phyloP scores from a whole-genome alignment of 2,888 invertebrate species.

The Eristalinus aeneus region DNA sequence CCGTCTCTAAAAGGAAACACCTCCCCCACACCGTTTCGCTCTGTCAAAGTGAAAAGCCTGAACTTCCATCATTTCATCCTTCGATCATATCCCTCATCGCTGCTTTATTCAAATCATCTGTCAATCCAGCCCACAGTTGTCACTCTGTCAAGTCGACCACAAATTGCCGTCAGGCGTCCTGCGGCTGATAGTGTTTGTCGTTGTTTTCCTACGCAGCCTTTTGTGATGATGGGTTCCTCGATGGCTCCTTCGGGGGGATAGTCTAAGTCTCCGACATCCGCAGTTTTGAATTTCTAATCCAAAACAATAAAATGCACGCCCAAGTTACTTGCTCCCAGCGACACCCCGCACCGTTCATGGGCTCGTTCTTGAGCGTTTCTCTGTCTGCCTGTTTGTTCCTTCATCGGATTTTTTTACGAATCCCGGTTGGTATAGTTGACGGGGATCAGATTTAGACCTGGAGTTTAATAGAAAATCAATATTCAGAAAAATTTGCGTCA shows the following conservation, averaged over 20 bases:
- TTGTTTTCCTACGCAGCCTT: background rate
- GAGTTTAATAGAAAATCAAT: too few species aligned
- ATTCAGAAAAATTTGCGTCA: too few species aligned
- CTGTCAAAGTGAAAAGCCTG: too few species aligned
- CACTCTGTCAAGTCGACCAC: slow-evolving; percentile 10
- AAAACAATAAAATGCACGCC: slow-evolving; percentile 46
- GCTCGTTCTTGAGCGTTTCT: background rate
- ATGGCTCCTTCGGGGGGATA: background rate
- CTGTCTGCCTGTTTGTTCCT: background rate
- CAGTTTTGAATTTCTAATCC: slow-evolving; percentile 51
- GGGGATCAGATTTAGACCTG: too few species aligned
- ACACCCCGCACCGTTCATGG: background rate
- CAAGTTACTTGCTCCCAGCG: background rate
- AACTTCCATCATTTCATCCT: background rate
- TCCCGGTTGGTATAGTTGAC: too few species aligned
- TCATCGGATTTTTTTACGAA: slow-evolving; percentile 29
- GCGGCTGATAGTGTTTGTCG: background rate
- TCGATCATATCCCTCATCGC: slow-evolving; percentile 34
- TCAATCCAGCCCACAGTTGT: slow-evolving; percentile 54
- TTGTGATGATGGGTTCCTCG: background rate
- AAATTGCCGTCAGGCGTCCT: too few species aligned
- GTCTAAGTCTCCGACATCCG: slow-evolving; percentile 11
- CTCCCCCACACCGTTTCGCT: too few species aligned
- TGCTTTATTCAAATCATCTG: slow-evolving; percentile 54
- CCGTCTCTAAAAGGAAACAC: too few species aligned